Conservation (phyloP, 2,888 invertebrate species). For the Eristalis tenax region DNA sequence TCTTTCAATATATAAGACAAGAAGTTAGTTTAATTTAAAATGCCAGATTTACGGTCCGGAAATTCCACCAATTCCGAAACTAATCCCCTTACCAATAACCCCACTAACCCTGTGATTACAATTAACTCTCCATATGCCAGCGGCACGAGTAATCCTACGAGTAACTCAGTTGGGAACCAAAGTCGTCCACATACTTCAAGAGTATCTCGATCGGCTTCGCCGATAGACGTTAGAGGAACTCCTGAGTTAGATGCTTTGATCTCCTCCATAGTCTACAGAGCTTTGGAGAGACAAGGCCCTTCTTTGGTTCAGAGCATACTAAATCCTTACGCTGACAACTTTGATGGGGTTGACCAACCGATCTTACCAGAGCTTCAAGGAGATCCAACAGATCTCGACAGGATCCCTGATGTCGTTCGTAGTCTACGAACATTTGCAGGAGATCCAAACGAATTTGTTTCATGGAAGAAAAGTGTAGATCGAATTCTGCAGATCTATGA, state of each 20-base stretch:
- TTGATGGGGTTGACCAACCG: neutral
- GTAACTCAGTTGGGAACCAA: neutral
- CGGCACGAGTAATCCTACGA: neutral
- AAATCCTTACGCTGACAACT: neutral
- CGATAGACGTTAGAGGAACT: neutral
- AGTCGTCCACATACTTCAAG: neutral
- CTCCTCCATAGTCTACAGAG: neutral
- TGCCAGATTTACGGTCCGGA: neutral
- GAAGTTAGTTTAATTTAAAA: neutral
- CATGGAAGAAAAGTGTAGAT: conserved; percentile 3
- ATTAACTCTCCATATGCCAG: neutral
- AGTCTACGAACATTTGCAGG: neutral
- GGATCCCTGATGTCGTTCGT: neutral
- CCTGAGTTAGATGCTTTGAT: conserved; percentile 14
- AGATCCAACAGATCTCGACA: neutral
- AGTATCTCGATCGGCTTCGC: neutral
- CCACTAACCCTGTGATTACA: neutral
- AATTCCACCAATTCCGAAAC: neutral
- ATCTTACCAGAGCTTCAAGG: neutral
- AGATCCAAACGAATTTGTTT: conserved; percentile 2
- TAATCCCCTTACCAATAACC: neutral
- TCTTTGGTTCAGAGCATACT: neutral
- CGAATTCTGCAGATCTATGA: neutral
- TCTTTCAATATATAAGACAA: too few species aligned
- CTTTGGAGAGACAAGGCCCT: neutral